These are phyloP conservation scores for Drosophila dives DNA, from an alignment of 2,888 invertebrate species.

Conservation along the genomic window DNA sequence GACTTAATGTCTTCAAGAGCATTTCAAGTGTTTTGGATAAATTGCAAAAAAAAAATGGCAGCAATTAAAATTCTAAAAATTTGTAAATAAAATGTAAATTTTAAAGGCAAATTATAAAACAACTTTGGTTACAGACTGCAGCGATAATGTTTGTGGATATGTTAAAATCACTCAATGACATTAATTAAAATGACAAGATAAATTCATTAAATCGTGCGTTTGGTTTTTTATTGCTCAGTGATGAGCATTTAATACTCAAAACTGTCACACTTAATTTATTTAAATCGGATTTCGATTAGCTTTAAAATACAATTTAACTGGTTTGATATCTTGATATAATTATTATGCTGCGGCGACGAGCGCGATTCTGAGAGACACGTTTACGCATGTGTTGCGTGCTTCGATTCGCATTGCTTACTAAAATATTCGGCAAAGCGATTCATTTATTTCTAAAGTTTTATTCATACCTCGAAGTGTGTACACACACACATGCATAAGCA, in stretches of 20 bases:
- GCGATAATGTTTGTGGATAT: neutral
- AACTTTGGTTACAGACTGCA: neutral
- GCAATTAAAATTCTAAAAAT: neutral
- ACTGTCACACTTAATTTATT: constrained; percentile 23
- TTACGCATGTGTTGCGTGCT: constrained; percentile 64
- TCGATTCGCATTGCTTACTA: constrained; percentile 65
- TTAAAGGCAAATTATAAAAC: neutral
- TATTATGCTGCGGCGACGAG: constrained; percentile 8
- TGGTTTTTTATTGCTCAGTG: neutral
- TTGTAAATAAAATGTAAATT: neutral
- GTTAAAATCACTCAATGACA: constrained; percentile 8
- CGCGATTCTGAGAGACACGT: constrained; percentile 37
- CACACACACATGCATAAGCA: constrained; percentile 18
- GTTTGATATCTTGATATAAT: constrained; percentile 23
- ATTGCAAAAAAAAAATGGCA: constrained; percentile 11
- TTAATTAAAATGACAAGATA: constrained; percentile 16
- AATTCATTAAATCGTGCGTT: constrained; percentile 21
- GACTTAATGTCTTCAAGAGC: constrained; percentile 32
- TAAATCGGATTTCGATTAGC: constrained; percentile 15
- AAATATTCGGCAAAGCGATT: constrained; percentile 68
- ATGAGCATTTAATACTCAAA: constrained; percentile 7
- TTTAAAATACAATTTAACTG: constrained; percentile 16
- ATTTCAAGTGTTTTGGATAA: constrained; percentile 43
- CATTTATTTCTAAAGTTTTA: constrained; percentile 69
- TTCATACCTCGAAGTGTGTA: constrained; percentile 43